Conservation (phyloP, 2,797 vertebrate genomes). For the Thalassophryne amazonica region DNA sequence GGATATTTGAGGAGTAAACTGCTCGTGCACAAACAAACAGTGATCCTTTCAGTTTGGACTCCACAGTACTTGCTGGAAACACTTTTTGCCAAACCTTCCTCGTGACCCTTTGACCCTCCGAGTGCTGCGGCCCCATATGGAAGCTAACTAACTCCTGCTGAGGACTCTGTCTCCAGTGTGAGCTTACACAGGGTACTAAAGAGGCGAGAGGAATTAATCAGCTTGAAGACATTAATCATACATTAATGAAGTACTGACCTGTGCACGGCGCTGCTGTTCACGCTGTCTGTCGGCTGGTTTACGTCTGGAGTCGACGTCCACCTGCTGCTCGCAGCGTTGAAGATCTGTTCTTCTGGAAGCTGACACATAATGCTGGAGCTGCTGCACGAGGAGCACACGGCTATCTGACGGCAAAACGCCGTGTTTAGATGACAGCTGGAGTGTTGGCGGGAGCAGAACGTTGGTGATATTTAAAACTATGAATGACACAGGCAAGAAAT, state of each 20-base stretch:
- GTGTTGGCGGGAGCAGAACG: too few relatives aligned
- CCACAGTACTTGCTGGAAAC: conserved; percentile 6
- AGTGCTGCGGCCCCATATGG: conserved; percentile 58
- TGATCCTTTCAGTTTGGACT: conserved; percentile 17
- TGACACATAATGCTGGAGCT: conserved; percentile 3
- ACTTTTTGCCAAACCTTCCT: too few relatives aligned
- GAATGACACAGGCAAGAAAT: too few relatives aligned
- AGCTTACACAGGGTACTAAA: conserved; percentile 55
- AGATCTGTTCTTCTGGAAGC: not conserved
- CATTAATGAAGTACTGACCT: conserved; percentile 71
- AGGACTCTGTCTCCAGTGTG: conserved; percentile 48
- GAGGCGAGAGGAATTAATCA: conserved; percentile 65
- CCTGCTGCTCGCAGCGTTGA: conserved; percentile 8
- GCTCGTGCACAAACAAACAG: too few relatives aligned
- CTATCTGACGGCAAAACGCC: too few relatives aligned
- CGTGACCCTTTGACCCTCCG: too few relatives aligned
- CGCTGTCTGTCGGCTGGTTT: conserved; percentile 37
- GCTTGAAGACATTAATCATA: conserved; percentile 70
- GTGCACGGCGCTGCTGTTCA: conserved; percentile 57
- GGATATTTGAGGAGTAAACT: too few relatives aligned
- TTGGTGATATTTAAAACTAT: too few relatives aligned
- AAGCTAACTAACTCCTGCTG: conserved; percentile 55
- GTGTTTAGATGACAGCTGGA: too few relatives aligned
- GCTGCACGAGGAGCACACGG: too few relatives aligned
- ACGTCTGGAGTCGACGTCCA: conserved; percentile 15